Conservation (phyloP, 2,797 vertebrate genomes). For the Amniataba percoides region DNA sequence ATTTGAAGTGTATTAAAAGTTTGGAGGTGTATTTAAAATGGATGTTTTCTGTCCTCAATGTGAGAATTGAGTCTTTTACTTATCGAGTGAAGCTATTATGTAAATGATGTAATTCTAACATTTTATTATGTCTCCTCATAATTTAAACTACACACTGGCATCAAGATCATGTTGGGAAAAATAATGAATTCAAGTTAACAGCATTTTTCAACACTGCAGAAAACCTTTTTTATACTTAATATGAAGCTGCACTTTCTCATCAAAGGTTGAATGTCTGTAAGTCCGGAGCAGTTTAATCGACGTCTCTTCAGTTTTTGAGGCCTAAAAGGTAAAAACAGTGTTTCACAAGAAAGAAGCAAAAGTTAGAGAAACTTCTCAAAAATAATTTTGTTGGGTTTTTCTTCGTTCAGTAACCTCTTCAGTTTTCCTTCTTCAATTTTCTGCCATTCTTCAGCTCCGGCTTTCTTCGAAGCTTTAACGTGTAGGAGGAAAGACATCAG, state of each 20-base stretch:
- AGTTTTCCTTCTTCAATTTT: neutral
- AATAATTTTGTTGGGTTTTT: neutral
- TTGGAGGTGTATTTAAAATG: constrained; percentile 37
- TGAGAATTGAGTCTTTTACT: neutral
- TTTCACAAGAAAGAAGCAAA: neutral
- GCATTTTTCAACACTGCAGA: too few species aligned
- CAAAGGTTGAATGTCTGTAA: neutral
- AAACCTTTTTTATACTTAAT: neutral
- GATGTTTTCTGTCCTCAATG: neutral
- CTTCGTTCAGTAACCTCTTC: neutral
- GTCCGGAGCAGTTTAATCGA: neutral
- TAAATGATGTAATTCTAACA: too few species aligned
- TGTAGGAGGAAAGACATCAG: constrained; percentile 40
- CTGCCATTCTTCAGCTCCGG: neutral
- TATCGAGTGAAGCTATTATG: neutral
- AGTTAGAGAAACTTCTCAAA: neutral
- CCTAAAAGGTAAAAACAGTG: neutral
- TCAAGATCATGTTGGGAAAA: neutral
- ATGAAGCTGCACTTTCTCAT: neutral
- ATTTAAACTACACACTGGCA: neutral
- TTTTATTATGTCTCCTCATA: too few species aligned
- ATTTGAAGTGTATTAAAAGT: constrained; percentile 70
- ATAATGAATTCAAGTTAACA: neutral
- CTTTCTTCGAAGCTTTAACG: neutral
- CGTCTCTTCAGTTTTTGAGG: neutral